Percentiles rank a stretch among this genome's conserved stretches.
These are phyloP conservation scores for Carapus acus DNA, from an alignment of 2,797 vertebrate genomes.

Conservation along the genomic window DNA sequence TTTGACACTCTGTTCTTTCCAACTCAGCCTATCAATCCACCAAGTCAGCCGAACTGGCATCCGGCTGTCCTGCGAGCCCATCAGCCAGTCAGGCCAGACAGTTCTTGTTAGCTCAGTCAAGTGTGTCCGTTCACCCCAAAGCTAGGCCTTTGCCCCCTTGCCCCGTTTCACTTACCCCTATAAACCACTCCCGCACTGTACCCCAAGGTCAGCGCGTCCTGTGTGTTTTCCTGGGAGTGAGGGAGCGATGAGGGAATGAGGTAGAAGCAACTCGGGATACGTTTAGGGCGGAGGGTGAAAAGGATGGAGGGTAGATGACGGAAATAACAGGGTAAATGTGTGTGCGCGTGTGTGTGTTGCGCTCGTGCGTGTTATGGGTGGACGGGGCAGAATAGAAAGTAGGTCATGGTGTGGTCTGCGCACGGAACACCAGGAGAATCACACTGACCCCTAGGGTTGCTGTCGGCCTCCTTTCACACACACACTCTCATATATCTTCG, in stretches of 20 bases:
- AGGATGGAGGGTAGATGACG: slow-evolving; percentile 49
- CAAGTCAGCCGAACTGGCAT: slow-evolving; percentile 44
- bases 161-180: slow-evolving; percentile 44
- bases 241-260: slow-evolving; percentile 23
- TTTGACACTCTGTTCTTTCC: slow-evolving; percentile 25
- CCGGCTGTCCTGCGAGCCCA: slow-evolving; percentile 49
- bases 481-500: slow-evolving; percentile 45
- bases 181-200: slow-evolving; percentile 39
- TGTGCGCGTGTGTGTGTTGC: slow-evolving; percentile 10
- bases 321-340: slow-evolving; percentile 46
- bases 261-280: slow-evolving; percentile 16
- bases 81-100: slow-evolving; percentile 44
- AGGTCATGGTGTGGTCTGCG: slow-evolving; percentile 63
- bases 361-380: no score
- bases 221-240: slow-evolving; percentile 24
- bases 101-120: slow-evolving; percentile 66
- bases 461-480: slow-evolving; percentile 47
- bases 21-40: slow-evolving; percentile 46
- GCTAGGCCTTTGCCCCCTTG: slow-evolving; percentile 53
- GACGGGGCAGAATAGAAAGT: slow-evolving; percentile 51
- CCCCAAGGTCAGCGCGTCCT: slow-evolving; percentile 66
- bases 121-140: slow-evolving; percentile 64
- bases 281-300: slow-evolving; percentile 44
- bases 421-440: slow-evolving; percentile 61
- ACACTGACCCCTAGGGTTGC: slow-evolving; percentile 57